Conservation (phyloP, 2,113 vertebrate genomes). For the Perca fluviatilis region DNA sequence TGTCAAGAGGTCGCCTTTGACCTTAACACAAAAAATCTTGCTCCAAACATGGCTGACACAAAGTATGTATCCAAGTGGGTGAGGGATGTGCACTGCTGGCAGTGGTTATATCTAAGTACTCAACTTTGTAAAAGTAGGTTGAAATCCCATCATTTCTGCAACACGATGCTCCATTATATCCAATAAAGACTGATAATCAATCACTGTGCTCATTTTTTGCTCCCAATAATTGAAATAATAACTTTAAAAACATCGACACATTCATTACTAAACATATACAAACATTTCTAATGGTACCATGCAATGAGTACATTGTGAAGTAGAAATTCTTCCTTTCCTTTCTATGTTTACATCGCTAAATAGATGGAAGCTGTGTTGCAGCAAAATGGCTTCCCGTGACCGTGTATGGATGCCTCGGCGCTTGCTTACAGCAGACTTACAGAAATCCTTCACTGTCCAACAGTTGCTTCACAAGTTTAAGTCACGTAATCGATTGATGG, state of each 20-base stretch:
- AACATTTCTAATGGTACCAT: not conserved
- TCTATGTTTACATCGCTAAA: not conserved
- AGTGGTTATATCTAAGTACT: not conserved
- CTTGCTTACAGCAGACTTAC: constrained; percentile 53
- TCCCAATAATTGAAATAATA: not conserved
- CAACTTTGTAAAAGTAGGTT: not conserved
- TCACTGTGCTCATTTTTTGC: not conserved
- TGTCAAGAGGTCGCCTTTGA: constrained; percentile 82
- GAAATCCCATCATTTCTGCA: not conserved
- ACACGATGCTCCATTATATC: not conserved
- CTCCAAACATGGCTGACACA: constrained; percentile 66
- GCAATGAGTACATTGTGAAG: not conserved
- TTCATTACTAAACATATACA: not conserved
- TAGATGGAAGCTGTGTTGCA: constrained; percentile 4
- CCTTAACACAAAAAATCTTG: constrained; percentile 72
- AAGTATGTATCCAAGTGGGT: constrained; percentile 52
- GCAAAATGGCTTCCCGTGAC: constrained; percentile 26
- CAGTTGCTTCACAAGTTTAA: constrained; percentile 68
- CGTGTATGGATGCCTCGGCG: constrained; percentile 7
- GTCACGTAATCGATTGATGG: constrained; percentile 72
- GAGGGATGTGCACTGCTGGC: constrained; percentile 43
- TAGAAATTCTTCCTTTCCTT: not conserved
- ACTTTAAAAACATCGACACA: not conserved
- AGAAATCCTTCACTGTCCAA: constrained; percentile 52
- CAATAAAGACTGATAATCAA: not conserved